Conservation (phyloP, 2,797 vertebrate species). For the Urosaurus nigricauda region DNA sequence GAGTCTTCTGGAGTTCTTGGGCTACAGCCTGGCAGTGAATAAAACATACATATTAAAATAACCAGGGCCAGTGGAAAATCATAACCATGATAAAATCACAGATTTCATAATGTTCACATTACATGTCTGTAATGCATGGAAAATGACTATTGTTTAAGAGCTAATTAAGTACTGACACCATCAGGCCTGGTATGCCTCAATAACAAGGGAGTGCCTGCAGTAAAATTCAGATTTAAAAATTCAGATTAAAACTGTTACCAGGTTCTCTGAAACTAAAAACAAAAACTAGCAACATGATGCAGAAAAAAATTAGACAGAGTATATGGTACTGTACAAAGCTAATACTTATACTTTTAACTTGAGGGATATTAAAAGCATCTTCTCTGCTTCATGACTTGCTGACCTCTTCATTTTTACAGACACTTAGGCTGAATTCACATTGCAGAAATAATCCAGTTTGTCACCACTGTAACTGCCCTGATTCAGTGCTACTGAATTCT, state of each 20-base stretch:
- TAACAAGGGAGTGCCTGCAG: slow-evolving; percentile 35
- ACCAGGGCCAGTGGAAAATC: slow-evolving; percentile 59
- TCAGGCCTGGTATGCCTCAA: slow-evolving; percentile 32
- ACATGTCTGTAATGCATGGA: slow-evolving; percentile 55
- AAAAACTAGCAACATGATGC: neutral
- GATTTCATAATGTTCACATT: slow-evolving; percentile 55
- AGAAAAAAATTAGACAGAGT: neutral
- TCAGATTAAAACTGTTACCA: slow-evolving; percentile 14
- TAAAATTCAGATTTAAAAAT: slow-evolving; percentile 21
- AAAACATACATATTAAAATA: slow-evolving; percentile 68
- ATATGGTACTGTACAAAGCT: too few relatives aligned
- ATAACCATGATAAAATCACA: slow-evolving; percentile 52
- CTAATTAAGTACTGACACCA: slow-evolving; percentile 55
- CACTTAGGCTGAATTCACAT: neutral
- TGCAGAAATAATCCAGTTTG: too few relatives aligned
- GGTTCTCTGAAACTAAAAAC: slow-evolving; percentile 37
- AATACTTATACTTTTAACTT: slow-evolving; percentile 12
- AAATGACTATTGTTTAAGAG: slow-evolving; percentile 47
- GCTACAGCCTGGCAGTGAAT: slow-evolving; percentile 64
- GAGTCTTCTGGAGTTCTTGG: slow-evolving; percentile 66
- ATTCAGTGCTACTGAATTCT: too few relatives aligned
- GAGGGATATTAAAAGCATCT: slow-evolving; percentile 4
- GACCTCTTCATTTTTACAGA: slow-evolving; percentile 29
- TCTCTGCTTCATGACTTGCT: slow-evolving; percentile 44
- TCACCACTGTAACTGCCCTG: too few relatives aligned